Evolutionary conservation across 2,113 vertebrate genomes (phyloP), one percentile per base, ranked within the genome.

Genomic region (Sialia sialis): DNA sequence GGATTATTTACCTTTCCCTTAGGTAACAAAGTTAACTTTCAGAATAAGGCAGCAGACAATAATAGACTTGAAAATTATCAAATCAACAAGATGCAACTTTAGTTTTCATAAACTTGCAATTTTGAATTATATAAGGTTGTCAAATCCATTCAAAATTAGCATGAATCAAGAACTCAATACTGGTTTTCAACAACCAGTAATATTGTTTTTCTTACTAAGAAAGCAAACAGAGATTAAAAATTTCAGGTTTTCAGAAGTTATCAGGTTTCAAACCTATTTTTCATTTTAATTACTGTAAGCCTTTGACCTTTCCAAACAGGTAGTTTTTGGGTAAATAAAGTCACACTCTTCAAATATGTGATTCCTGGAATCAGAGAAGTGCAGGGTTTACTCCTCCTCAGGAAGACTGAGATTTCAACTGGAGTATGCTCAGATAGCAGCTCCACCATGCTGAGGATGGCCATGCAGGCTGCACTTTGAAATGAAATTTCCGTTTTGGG

Each of bases 1-100:
- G 69, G 76, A 88, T 95, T 84, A 51, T 91, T 96, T 88, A 92
- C 70, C 59, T 95, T 90, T 90, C 74, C 81, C 41, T 94, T 39
- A 91, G 93, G 89, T 94, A 83, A 91, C 11, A 49, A 90, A 87
- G 74, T 91, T 93, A 89, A 79, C 66, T 91, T 95, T 73, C 32
- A 82, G 39, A 64, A 13, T n/a, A 81, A 64, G 23, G 15, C 11
- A 90, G 59, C 21, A 75, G 46, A 55, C 10, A 84, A n/a, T 38
- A 66, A 69, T 17, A 62, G 29, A 58, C 36, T 78, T 76, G 16
- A 46, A 83, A 92, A 51, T 73, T 68, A 68, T 38, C 26, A 66
- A 76, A 58, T 78, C 16, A 75, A 75, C 1, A 10, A 64, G 34
- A 60, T 80, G 10, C 16, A 79, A 58, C 49, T 87, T 82, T 38